These are phyloP conservation scores for Mandrillus leucophaeus DNA, from an alignment of 2,113 vertebrate genomes.

Conservation along the genomic window DNA sequence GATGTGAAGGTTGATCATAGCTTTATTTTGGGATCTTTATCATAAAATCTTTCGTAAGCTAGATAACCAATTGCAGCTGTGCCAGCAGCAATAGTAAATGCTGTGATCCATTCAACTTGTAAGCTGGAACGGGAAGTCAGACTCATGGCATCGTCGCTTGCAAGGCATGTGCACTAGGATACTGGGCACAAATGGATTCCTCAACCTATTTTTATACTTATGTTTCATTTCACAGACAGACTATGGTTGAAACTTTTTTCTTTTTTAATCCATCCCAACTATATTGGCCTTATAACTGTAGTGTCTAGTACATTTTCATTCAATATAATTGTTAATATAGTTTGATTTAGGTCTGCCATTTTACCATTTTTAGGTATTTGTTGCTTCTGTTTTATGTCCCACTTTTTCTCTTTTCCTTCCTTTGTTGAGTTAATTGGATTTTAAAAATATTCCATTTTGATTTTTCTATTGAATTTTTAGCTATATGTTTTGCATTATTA, in stretches of 20 bases:
- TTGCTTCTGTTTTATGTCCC: neutral
- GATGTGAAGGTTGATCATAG: too few relatives aligned
- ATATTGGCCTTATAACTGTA: neutral
- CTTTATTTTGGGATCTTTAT: too few relatives aligned
- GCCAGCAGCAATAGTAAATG: too few relatives aligned
- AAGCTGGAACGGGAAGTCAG: too few relatives aligned
- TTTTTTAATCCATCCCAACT: neutral
- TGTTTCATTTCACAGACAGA: neutral
- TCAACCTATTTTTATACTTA: neutral
- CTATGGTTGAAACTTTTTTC: neutral
- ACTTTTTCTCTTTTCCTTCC: neutral
- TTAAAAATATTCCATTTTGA: conserved; percentile 14
- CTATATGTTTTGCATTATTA: neutral
- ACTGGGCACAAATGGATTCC: too few relatives aligned
- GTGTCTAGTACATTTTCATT: neutral
- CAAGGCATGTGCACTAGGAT: too few relatives aligned
- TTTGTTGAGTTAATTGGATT: neutral
- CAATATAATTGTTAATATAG: neutral
- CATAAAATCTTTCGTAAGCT: too few relatives aligned
- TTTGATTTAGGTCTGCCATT: neutral
- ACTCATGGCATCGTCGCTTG: too few relatives aligned
- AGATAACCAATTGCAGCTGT: too few relatives aligned
- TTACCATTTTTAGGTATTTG: neutral
- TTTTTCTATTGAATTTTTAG: conserved; percentile 33
- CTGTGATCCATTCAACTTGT: too few relatives aligned